These are phyloP conservation scores for Isaurus tuberculatus DNA, from an alignment of 92 coral and sea anemone species.

Conservation along the genomic window DNA sequence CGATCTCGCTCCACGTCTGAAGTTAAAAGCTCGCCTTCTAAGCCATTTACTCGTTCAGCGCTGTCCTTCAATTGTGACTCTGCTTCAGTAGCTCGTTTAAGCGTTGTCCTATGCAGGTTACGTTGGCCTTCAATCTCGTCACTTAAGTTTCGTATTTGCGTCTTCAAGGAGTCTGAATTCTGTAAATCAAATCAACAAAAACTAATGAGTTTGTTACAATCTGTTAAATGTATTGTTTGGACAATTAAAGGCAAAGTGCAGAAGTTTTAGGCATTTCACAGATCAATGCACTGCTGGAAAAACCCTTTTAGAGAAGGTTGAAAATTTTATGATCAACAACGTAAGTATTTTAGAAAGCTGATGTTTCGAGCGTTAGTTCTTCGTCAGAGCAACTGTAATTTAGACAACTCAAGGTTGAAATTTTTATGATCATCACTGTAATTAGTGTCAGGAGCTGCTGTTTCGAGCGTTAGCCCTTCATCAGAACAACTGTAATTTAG, in stretches of 20 bases:
- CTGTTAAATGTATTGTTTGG: neutral
- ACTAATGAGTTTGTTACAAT: neutral
- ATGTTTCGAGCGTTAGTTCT: too few relatives aligned
- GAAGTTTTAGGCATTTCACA: too few relatives aligned
- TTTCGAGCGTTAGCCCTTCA: too few relatives aligned
- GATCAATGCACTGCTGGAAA: too few relatives aligned
- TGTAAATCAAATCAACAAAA: constrained; percentile 40
- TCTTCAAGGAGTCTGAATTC: constrained; percentile 83
- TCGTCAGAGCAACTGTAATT: too few relatives aligned
- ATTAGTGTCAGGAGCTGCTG: too few relatives aligned
- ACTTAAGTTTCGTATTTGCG: constrained; percentile 79
- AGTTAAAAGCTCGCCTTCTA: constrained; percentile 91
- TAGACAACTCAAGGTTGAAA: too few relatives aligned
- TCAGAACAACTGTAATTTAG: too few relatives aligned
- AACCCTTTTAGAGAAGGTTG: too few relatives aligned
- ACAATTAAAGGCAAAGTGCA: neutral
- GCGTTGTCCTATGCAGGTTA: constrained; percentile 90
- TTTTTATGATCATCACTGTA: too few relatives aligned
- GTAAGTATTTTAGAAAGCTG: too few relatives aligned
- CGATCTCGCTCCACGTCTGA: constrained; percentile 98
- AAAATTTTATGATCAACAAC: too few relatives aligned
- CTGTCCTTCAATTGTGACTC: constrained; percentile 88
- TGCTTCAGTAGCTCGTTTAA: constrained; percentile 93
- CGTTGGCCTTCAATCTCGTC: constrained; percentile 97
- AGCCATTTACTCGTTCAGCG: constrained; percentile 86